A percentile compares a stretch with the other conserved stretches of the same genome.
These are phyloP conservation scores for Samia ricini DNA, from an alignment of 1,140 invertebrate genomes.

Conservation along the genomic window DNA sequence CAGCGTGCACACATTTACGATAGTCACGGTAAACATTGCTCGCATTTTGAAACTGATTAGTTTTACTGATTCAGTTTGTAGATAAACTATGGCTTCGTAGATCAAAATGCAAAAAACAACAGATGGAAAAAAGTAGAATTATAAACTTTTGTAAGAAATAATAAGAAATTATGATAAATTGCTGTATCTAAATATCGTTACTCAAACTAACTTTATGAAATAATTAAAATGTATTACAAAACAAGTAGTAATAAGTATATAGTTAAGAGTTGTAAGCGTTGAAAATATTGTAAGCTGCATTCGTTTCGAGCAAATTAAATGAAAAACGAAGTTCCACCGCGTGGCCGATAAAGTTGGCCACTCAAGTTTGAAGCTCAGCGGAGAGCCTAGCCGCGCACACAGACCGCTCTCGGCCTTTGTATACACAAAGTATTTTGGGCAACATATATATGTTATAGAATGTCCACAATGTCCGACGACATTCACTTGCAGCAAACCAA, in stretches of 20 bases:
- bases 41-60: too few species aligned
- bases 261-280: constrained; percentile 58
- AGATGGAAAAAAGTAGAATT: too few species aligned
- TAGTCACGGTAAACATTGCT: too few species aligned
- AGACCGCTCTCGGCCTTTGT: constrained; percentile 35
- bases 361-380: constrained; percentile 59
- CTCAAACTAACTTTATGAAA: too few species aligned
- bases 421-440: constrained; percentile 33
- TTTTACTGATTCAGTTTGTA: too few species aligned
- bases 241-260: constrained; percentile 8
- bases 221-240: too few species aligned
- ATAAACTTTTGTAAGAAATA: too few species aligned
- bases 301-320: constrained; percentile 74
- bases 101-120: too few species aligned
- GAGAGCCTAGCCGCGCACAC: constrained; percentile 44
- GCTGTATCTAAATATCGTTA: too few species aligned
- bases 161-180: too few species aligned
- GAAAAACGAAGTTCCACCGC: constrained; percentile 69
- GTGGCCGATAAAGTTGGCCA: constrained; percentile 65
- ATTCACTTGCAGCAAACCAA: not conserved
- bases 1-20: too few species aligned
- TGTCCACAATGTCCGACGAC: not conserved
- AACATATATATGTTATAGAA: constrained; percentile 17
- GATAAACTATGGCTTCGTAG: too few species aligned
- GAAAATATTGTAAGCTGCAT: constrained; percentile 73